These are phyloP conservation scores for Hoplostethus mediterraneus DNA, from an alignment of 2,797 vertebrate species.

Conservation along the genomic window DNA sequence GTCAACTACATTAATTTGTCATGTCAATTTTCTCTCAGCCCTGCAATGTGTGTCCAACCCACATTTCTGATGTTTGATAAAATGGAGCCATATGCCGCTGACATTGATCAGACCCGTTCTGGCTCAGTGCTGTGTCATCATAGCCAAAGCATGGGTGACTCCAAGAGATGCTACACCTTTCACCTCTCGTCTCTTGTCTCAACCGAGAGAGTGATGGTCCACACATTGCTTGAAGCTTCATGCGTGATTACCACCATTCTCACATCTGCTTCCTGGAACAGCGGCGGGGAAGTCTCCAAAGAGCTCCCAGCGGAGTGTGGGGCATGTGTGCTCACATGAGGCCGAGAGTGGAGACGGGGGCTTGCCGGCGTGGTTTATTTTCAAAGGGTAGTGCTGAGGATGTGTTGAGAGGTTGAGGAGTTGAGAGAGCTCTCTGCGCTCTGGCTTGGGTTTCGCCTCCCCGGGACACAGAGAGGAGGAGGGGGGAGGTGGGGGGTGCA, in stretches of 20 bases:
- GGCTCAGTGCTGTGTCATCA: constrained; percentile 35
- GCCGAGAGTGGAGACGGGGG: constrained; percentile 64
- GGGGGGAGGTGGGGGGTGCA: constrained; percentile 8
- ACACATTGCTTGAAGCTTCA: constrained; percentile 63
- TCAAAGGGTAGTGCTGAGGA: constrained; percentile 80
- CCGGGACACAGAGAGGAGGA: constrained; percentile 65
- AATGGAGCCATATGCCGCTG: constrained; percentile 59
- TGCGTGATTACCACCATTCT: constrained; percentile 68
- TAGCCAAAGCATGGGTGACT: constrained; percentile 27
- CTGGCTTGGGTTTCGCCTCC: constrained; percentile 77
- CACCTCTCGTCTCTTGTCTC: constrained; percentile 47
- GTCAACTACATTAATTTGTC: constrained; percentile 69
- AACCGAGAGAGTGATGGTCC: constrained; percentile 57
- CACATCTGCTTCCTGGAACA: constrained; percentile 82
- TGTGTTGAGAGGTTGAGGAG: constrained; percentile 83
- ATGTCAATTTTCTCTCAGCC: constrained; percentile 55
- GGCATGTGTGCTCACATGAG: constrained; percentile 75
- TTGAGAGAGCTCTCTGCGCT: constrained; percentile 74
- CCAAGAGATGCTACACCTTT: constrained; percentile 49
- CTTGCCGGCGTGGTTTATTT: constrained; percentile 77
- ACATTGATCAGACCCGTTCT: constrained; percentile 39
- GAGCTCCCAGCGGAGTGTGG: constrained; percentile 70
- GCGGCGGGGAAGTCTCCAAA: constrained; percentile 67
- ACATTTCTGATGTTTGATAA: constrained; percentile 42
- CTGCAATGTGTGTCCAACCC: constrained; percentile 36